These are phyloP conservation scores for Lacerta bilineata DNA, from an alignment of 2,797 vertebrate genomes.

Conservation along the genomic window DNA sequence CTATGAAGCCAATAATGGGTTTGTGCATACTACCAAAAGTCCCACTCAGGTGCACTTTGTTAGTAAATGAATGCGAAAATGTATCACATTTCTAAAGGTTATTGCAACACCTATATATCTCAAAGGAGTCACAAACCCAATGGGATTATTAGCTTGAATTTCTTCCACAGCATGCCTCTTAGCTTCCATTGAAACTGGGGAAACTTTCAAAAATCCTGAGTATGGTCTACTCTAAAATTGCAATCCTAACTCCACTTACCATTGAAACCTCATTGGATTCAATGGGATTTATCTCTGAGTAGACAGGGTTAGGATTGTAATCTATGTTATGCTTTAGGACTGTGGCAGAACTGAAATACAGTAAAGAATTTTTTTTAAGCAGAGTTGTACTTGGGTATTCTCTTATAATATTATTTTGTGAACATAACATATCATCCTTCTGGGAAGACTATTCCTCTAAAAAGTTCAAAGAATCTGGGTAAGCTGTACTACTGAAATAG, in stretches of 20 bases:
- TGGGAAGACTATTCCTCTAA: neutral
- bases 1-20: slow-evolving; percentile 87
- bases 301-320: too few species aligned
- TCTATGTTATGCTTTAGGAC: slow-evolving; percentile 13
- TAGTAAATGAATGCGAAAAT: slow-evolving; percentile 72
- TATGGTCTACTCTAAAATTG: neutral
- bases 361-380: neutral
- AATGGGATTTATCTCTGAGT: too few species aligned
- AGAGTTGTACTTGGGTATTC: neutral
- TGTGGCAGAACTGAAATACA: slow-evolving; percentile 28
- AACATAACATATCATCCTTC: neutral
- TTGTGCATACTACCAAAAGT: slow-evolving; percentile 84
- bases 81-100: slow-evolving; percentile 44
- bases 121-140: neutral
- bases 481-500: slow-evolving; percentile 32
- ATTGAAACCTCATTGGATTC: too few species aligned
- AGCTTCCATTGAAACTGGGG: neutral
- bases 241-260: too few species aligned
- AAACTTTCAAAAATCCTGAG: neutral
- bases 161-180: neutral
- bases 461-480: neutral
- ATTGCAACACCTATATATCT: slow-evolving; percentile 17
- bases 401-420: neutral
- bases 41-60: slow-evolving; percentile 85
- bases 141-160: neutral